Evolutionary conservation across 2,113 vertebrate species (phyloP).

Genomic region (Tichodroma muraria): DNA sequence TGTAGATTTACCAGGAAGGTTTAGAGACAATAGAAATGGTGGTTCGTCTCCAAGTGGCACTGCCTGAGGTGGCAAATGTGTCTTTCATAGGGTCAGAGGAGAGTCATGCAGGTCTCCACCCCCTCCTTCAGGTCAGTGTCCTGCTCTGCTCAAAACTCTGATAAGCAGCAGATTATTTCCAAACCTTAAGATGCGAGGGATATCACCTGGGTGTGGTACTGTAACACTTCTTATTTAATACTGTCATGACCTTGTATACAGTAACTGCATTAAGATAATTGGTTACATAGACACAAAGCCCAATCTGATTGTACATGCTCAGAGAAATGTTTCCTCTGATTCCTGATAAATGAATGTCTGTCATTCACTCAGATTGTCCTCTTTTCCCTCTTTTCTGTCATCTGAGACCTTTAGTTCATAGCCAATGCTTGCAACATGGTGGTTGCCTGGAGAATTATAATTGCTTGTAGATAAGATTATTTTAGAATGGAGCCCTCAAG

Average conservation of each 20-base stretch:
- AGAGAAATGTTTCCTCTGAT: background rate
- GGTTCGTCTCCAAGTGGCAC: background rate
- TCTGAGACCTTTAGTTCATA: background rate
- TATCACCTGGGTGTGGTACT: background rate
- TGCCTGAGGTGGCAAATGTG: rapidly evolving
- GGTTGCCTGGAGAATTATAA: background rate
- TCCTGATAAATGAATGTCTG: background rate
- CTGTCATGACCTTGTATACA: background rate
- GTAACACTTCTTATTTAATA: background rate
- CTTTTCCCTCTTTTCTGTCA: background rate
- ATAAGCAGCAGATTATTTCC: background rate
- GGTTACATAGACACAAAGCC: background rate
- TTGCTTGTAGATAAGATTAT: background rate
- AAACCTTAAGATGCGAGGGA: background rate
- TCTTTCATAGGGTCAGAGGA: background rate
- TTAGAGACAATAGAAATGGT: background rate
- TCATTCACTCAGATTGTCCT: background rate
- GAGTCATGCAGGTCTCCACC: background rate
- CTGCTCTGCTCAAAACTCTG: background rate
- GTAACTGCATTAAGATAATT: background rate
- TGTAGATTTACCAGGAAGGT: background rate
- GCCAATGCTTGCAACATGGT: background rate
- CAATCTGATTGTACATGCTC: background rate
- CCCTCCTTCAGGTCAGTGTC: background rate
- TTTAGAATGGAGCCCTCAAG: background rate